phyloP scores from a whole-genome alignment of 2,113 vertebrate genomes.

The Eolophus roseicapilla region DNA sequence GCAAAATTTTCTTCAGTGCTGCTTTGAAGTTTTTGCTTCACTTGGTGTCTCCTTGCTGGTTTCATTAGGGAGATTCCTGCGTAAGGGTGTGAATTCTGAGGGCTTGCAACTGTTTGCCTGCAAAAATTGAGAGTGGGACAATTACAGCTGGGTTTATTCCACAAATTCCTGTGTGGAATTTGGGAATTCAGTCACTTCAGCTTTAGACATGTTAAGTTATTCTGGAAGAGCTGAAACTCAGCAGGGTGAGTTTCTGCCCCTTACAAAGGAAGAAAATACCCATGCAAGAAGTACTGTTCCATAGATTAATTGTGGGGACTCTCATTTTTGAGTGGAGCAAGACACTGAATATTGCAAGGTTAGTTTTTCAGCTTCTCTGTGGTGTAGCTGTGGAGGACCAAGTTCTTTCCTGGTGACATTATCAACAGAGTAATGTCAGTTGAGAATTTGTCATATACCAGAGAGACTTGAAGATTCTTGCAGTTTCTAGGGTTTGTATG shows the following conservation, averaged over 20 bases:
- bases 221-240: background rate
- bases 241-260: background rate
- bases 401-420: background rate
- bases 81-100: background rate
- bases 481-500: background rate
- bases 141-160: background rate
- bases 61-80: background rate
- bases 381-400: background rate
- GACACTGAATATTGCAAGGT: background rate
- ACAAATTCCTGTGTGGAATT: background rate
- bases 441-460: background rate
- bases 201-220: background rate
- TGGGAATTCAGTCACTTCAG: background rate
- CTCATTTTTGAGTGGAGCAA: background rate
- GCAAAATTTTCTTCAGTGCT: background rate
- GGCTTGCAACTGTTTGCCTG: background rate
- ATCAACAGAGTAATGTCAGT: background rate
- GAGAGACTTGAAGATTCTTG: background rate
- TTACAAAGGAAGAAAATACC: background rate
- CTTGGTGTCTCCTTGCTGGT: background rate
- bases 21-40: background rate
- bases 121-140: background rate
- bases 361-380: background rate
- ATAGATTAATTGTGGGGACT: background rate
- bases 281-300: accelerated